Evolutionary conservation across 2,888 invertebrate species (phyloP).

Genomic region (Parnassius orleans): DNA sequence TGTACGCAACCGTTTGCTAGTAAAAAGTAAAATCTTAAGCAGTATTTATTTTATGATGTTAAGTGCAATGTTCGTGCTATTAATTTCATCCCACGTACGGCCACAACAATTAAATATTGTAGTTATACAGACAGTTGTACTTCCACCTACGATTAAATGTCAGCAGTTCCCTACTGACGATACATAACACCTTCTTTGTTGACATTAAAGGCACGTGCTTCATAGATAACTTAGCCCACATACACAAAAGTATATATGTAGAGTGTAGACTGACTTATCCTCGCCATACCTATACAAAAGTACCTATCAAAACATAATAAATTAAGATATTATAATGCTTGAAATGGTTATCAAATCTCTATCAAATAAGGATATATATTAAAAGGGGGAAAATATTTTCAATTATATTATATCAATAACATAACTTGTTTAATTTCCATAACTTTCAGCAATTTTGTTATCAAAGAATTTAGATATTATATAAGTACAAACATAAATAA

Average conservation of each 20-base stretch:
- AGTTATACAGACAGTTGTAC: slow-evolving; percentile 1
- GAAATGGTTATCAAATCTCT: no score
- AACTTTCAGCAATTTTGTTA: no score
- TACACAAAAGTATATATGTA: no score
- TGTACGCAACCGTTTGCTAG: no score
- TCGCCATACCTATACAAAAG: neutral
- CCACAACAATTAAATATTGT: slow-evolving; percentile 9
- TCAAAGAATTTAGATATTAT: no score
- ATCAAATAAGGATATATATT: no score
- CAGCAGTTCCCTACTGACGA: slow-evolving; percentile 44
- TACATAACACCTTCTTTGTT: slow-evolving; percentile 51
- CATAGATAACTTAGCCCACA: slow-evolving; percentile 40
- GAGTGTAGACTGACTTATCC: no score
- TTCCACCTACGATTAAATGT: slow-evolving; percentile 24
- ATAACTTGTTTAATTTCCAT: no score
- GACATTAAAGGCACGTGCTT: slow-evolving; percentile 60
- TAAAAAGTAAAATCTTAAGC: neutral
- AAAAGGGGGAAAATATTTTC: no score
- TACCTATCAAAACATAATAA: neutral
- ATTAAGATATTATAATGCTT: no score
- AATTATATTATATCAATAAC: no score
- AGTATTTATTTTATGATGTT: slow-evolving; percentile 3
- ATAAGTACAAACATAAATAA: no score
- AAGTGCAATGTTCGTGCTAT: slow-evolving; percentile 1
- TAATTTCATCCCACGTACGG: slow-evolving; percentile 16